Base-by-base conservation (phyloP, 2,113 vertebrate species). In the Rallus limicola region DNA sequence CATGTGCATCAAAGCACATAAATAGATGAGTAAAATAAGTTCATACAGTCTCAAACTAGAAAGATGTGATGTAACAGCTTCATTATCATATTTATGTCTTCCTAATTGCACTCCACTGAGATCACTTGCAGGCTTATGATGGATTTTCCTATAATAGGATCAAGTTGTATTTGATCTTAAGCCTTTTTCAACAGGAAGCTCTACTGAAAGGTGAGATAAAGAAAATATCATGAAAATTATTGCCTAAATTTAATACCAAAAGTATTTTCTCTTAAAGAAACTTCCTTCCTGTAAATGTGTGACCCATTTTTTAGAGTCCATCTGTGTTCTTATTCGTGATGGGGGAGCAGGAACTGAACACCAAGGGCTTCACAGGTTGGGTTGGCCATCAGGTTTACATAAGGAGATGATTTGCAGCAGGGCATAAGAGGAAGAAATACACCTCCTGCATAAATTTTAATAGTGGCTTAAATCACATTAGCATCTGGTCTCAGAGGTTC, bases 1-100 rank as follows among this genome's bases (percentile, higher is more conserved):
- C 1, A 0, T 48, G 24, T 16, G 19, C 38, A 91, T 89, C 86
- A 84, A 75, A 96, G 80, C 67, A 20, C 46, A 28, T 56, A 86
- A 92, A 78, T 31, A 96, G 72, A 88, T 34, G 38, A 68, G 59
- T 58, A 62, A 60, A 89, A 24, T 40, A 84, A 91, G 65, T 59
- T 86, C 65, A 44, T 67, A 48, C 17, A 18, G 44, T 68, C 56
- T 69, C 80, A 68, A 34, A 60, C 48, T 34, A 70, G 88, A 59
- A 83, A 85, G 92, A 69, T 75, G 69, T 86, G 92, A 93, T 86
- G 62, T 68, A 92, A 93, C 56, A 62, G 33, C 74, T 89, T 95
- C 82, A 94, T 89, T 94, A 88, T 44, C 86, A 63, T 91, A 93
- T 71, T 95, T 88, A 65, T 82, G 56, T 76, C 86, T 76, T 90